These are phyloP conservation scores for Mastigias papua DNA, from an alignment of 30 jellyfish, hydroid and myxozoan genomes.

Conservation along the genomic window DNA sequence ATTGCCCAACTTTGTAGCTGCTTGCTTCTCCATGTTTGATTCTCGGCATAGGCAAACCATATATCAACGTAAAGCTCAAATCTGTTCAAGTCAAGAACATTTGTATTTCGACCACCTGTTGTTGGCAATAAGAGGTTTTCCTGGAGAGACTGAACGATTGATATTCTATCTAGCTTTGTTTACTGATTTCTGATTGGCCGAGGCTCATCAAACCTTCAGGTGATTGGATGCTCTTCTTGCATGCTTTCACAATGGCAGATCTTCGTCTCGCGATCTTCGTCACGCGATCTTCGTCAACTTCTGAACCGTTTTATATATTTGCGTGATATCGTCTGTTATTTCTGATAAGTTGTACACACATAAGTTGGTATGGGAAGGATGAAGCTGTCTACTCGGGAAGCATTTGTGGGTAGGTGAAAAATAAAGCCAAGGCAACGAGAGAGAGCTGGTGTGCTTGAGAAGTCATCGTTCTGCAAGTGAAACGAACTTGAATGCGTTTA, in stretches of 20 bases:
- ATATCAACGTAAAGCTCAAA: background rate
- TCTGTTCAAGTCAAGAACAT: background rate
- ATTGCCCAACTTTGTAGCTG: background rate
- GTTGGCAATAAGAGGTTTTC: background rate
- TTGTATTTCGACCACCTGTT: background rate
- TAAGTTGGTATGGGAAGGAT: background rate
- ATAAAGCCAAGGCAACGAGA: background rate
- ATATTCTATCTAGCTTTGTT: background rate
- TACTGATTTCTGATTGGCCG: background rate
- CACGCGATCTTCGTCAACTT: background rate
- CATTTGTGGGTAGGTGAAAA: background rate
- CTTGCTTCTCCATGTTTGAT: background rate
- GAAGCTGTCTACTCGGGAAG: background rate
- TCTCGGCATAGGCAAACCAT: background rate
- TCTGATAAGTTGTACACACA: background rate
- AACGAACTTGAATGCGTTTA: background rate
- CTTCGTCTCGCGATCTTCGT: background rate
- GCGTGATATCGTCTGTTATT: background rate
- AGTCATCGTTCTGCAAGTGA: background rate
- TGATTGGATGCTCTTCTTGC: background rate
- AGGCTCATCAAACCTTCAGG: background rate
- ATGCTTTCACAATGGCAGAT: background rate
- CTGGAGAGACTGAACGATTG: background rate
- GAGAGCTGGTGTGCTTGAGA: background rate
- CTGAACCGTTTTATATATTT: background rate